These are phyloP conservation scores for Stramonita haemastoma DNA, from an alignment of 2,888 invertebrate genomes.

Conservation along the genomic window DNA sequence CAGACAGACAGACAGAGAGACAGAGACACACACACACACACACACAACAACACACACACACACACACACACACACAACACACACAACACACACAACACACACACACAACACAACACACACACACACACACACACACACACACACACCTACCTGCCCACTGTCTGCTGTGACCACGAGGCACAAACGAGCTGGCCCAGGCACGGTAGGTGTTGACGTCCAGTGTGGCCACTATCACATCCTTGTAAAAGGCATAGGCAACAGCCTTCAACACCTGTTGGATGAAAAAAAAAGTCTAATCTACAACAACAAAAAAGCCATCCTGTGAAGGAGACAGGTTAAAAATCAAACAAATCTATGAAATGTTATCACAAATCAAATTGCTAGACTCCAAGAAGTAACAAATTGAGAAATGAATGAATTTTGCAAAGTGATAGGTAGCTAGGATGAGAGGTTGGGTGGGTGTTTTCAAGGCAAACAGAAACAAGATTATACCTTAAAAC, in stretches of 20 bases:
- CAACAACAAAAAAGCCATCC: too few species aligned
- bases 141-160: slow-evolving; percentile 24
- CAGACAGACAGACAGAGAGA: background rate
- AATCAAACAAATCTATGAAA: too few species aligned
- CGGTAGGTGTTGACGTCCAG: slow-evolving; percentile 64
- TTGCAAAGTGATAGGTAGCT: too few species aligned
- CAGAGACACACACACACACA: background rate
- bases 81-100: background rate
- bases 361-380: too few species aligned
- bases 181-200: slow-evolving; percentile 68
- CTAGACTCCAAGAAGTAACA: too few species aligned
- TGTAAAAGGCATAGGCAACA: slow-evolving; percentile 64
- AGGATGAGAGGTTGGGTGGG: too few species aligned
- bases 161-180: slow-evolving; percentile 53
- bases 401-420: too few species aligned
- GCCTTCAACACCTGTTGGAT: slow-evolving; percentile 54
- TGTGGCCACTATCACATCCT: slow-evolving; percentile 63
- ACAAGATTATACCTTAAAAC: too few species aligned
- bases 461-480: too few species aligned
- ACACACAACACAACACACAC: background rate
- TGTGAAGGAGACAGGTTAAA: too few species aligned
- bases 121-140: background rate
- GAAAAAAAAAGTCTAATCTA: background rate
- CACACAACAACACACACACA: background rate
- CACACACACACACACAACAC: background rate